Percentiles rank a stretch among this genome's conserved stretches.
Conservation (phyloP, 1,140 invertebrate genomes). For the Homalodisca vitripennis region DNA sequence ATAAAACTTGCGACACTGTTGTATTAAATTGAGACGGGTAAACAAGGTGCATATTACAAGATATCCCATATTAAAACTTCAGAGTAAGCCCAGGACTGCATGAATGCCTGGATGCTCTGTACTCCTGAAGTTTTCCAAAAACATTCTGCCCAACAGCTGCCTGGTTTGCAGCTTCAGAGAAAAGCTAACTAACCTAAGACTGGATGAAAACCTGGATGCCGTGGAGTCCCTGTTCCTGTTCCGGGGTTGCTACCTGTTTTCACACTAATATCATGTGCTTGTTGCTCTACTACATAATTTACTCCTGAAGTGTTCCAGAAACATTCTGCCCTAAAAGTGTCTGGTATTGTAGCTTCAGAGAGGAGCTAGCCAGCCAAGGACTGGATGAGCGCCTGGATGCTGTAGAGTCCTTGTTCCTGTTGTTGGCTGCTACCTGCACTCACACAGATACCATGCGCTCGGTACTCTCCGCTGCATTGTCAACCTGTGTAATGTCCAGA, state of each 20-base stretch:
- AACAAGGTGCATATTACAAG: too few species aligned
- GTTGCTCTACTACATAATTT: too few species aligned
- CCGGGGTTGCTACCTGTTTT: conserved; percentile 50
- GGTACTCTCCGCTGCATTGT: conserved; percentile 64
- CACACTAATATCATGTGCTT: too few species aligned
- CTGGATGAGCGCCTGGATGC: conserved; percentile 56
- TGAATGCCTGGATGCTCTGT: too few species aligned
- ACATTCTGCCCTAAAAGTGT: too few species aligned
- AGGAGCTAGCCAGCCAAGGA: conserved; percentile 57
- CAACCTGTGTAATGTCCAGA: conserved; percentile 60
- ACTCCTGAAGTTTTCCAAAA: too few species aligned
- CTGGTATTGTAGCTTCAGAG: conserved; percentile 64
- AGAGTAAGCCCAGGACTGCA: too few species aligned
- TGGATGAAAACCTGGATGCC: conserved; percentile 55
- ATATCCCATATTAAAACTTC: too few species aligned
- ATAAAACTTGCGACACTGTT: too few species aligned
- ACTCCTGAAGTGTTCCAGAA: too few species aligned
- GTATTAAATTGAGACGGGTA: too few species aligned
- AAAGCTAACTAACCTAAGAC: conserved; percentile 56
- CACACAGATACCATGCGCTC: conserved; percentile 30
- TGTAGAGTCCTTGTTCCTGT: conserved; percentile 69
- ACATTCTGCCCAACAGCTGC: too few species aligned
- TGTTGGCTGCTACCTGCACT: conserved; percentile 48
- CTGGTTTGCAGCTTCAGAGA: conserved; percentile 66
- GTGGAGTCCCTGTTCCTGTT: conserved; percentile 71